Percentiles rank a stretch among this genome's conserved stretches.
Conservation (phyloP, 2,797 vertebrate species). For the Spondyliosoma cantharus region DNA sequence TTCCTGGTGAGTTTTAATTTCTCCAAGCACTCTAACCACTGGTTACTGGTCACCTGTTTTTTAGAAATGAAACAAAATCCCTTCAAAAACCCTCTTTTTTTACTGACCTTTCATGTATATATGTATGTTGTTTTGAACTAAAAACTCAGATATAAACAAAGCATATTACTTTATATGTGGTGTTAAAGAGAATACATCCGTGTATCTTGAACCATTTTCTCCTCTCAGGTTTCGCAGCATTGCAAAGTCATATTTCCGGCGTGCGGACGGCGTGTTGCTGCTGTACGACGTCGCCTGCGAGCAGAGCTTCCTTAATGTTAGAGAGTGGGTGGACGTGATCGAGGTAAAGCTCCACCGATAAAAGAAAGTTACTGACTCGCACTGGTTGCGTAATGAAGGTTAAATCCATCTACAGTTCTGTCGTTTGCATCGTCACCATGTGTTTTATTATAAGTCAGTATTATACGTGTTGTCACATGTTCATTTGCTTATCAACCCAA, state of each 20-base stretch:
- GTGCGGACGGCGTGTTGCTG: constrained; percentile 94
- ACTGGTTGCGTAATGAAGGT: not conserved
- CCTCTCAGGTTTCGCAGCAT: constrained; percentile 92
- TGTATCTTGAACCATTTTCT: not conserved
- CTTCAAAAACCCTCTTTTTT: too few species aligned
- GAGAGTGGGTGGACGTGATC: constrained; percentile 97
- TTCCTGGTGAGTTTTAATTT: too few species aligned
- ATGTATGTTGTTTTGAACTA: too few species aligned
- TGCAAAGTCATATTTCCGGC: constrained; percentile 97
- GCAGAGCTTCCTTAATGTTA: constrained; percentile 93
- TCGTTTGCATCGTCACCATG: not conserved
- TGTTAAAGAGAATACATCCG: not conserved
- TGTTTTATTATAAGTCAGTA: not conserved
- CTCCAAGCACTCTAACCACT: too few species aligned
- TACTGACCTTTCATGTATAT: too few species aligned
- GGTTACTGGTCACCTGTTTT: too few species aligned
- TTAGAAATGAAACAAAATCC: too few species aligned
- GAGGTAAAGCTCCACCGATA: constrained; percentile 84
- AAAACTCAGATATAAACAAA: too few species aligned
- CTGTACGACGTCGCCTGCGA: constrained; percentile 95
- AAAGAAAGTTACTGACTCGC: constrained; percentile 3
- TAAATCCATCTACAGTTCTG: not conserved
- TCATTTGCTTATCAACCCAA: constrained; percentile 27
- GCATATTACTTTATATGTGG: too few species aligned
- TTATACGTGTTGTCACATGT: not conserved